Evolutionary conservation across 1,140 invertebrate species (phyloP), one percentile per base, ranked within the genome.

Genomic region (Brachionus plicatilis): DNA sequence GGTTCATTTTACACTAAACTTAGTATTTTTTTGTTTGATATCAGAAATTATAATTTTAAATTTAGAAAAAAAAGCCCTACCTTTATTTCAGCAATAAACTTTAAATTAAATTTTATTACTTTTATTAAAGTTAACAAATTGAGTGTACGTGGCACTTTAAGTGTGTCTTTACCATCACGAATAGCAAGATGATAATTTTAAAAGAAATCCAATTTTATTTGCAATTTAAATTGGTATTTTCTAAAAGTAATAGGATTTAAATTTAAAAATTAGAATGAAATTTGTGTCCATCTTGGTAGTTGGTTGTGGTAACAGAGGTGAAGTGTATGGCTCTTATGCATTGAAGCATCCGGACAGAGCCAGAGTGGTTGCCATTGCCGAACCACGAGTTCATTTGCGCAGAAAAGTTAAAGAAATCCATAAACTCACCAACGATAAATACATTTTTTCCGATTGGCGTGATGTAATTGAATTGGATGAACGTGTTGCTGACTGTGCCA

Each of bases 401-500:
- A 78, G 87, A 12, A 78, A 84, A 85, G 53, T 88, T 14, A 85
- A 88, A 27, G 84, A 87, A 85, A 68, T 85, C 47, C 82, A 87
- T 72, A 86, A 82, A 14, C 27, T 29, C 8, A 50, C 85, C 5
- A 24, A 86, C 87, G 82, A 20, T 56, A 29, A 43, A 86, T 17
- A 82, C 85, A 53, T 86, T 85, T 85, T 83, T 86, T 14, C 87
- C 87, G 83, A 84, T 80, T 87, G 87, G 87, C 87, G 85, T 27
- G 79, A 82, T 56, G 45, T 84, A 47, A 45, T 47, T 20, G 11
- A 17, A 6, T 86, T 85, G 12, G 84, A 87, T n/a, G 84, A 41
- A 43, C 87, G 88, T 1, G 86, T 91, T 86, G 88, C 89, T 24
- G 90, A 91, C 85, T 88, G 87, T 86, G 90, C 88, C 14, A 88